Evolutionary conservation across 2,888 invertebrate species (phyloP).

Genomic region (Pseudococcus longispinus): DNA sequence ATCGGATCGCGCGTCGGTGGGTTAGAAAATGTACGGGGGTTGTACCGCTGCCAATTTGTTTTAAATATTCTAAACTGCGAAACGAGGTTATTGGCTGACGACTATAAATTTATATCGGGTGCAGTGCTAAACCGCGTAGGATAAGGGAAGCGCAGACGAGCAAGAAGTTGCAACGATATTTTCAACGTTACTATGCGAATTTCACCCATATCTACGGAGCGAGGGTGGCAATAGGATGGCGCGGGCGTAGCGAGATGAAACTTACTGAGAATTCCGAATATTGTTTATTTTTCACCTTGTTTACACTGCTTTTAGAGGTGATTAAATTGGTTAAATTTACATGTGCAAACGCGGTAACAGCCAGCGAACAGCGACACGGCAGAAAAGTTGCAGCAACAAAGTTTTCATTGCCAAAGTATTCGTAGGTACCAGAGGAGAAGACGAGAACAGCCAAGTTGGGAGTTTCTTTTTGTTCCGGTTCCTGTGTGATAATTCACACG

Average conservation of each 20-base stretch:
- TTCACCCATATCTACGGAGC: background rate
- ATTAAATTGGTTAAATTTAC: conserved; percentile 24
- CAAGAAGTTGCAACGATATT: conserved; percentile 11
- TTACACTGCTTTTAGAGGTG: background rate
- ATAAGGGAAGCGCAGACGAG: background rate
- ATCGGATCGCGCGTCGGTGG: background rate
- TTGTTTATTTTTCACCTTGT: conserved; percentile 31
- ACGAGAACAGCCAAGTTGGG: background rate
- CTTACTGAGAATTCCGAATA: background rate
- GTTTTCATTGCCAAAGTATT: background rate
- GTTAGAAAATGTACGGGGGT: background rate
- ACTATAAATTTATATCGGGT: background rate
- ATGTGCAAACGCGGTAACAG: background rate
- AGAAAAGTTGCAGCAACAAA: background rate
- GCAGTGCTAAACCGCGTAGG: background rate
- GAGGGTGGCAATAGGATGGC: background rate
- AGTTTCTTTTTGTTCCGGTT: conserved; percentile 12
- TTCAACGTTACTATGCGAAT: background rate
- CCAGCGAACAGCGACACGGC: background rate
- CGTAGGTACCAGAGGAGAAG: background rate
- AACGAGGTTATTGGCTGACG: conserved; percentile 21
- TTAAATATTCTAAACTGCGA: conserved; percentile 5
- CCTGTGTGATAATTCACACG: background rate
- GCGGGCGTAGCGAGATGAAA: background rate
- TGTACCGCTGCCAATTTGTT: conserved; percentile 31